Evolutionary conservation across 2,888 invertebrate species (phyloP).

Genomic region (Tipula confusa): DNA sequence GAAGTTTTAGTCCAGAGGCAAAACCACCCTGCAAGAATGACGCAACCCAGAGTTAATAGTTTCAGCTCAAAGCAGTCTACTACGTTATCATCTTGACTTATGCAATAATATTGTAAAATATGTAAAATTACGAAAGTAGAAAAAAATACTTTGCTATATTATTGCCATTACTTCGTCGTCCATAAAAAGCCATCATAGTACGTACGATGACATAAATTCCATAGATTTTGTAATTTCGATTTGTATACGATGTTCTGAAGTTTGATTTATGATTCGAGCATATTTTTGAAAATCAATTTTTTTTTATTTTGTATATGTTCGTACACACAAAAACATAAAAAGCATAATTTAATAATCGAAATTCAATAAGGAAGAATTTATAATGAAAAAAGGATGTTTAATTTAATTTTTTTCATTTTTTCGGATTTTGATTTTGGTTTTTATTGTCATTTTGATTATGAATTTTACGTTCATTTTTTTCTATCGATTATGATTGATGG

Average conservation of each 20-base stretch:
- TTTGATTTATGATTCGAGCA: background rate
- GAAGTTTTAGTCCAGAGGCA: no score
- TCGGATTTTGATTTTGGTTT: background rate
- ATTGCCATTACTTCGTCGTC: background rate
- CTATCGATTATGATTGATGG: slow-evolving; percentile 15
- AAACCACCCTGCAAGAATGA: no score
- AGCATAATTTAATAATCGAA: background rate
- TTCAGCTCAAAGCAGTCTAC: no score
- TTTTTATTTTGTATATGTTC: background rate
- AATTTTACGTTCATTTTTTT: background rate
- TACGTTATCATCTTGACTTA: no score
- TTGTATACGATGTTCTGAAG: background rate
- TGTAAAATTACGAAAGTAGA: background rate
- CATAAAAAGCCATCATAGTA: background rate
- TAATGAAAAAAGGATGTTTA: slow-evolving; percentile 25
- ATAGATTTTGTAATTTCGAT: background rate
- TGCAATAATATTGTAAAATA: background rate
- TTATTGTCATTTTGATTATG: slow-evolving; percentile 14
- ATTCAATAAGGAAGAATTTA: background rate
- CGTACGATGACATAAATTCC: background rate
- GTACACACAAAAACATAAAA: background rate
- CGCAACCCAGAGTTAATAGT: no score
- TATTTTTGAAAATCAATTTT: background rate
- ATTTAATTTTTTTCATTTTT: background rate
- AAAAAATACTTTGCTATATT: background rate